Percentiles rank a stretch among this genome's conserved stretches.
Evolutionary conservation across 2,797 vertebrate species (phyloP).

Genomic region (Dipus sagitta): DNA sequence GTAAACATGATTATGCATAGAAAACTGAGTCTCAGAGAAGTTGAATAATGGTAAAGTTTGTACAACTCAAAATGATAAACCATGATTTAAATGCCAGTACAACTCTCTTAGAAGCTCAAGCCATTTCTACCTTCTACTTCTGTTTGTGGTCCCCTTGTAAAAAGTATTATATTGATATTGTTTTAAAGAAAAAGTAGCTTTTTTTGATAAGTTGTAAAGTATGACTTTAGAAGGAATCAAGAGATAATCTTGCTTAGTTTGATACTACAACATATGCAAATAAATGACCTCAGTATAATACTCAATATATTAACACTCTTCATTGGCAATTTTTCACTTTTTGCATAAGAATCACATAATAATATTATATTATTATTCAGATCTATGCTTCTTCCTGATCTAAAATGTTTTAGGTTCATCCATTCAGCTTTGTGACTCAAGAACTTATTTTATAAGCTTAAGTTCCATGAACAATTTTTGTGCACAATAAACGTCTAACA

Average conservation of each 20-base stretch:
- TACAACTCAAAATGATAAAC: not conserved
- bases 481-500: not conserved
- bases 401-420: not conserved
- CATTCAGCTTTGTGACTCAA: not conserved
- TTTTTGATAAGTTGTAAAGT: not conserved
- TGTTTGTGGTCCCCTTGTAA: not conserved
- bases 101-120: not conserved
- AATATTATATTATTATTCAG: not conserved
- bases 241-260: not conserved
- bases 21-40: not conserved
- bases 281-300: not conserved
- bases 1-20: not conserved
- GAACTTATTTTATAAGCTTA: not conserved
- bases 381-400: fast-evolving
- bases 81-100: not conserved
- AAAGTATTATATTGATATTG: not conserved
- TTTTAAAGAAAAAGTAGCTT: not conserved
- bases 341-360: not conserved
- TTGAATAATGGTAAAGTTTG: not conserved
- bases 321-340: not conserved
- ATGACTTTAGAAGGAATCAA: not conserved
- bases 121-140: not conserved
- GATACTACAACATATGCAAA: not conserved
- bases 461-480: conserved; percentile 7
- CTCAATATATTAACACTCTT: not conserved